A percentile compares a stretch with the other conserved stretches of the same genome.
Evolutionary conservation across 2,888 invertebrate genomes (phyloP).

Genomic region (Acanthosepion esculentum): DNA sequence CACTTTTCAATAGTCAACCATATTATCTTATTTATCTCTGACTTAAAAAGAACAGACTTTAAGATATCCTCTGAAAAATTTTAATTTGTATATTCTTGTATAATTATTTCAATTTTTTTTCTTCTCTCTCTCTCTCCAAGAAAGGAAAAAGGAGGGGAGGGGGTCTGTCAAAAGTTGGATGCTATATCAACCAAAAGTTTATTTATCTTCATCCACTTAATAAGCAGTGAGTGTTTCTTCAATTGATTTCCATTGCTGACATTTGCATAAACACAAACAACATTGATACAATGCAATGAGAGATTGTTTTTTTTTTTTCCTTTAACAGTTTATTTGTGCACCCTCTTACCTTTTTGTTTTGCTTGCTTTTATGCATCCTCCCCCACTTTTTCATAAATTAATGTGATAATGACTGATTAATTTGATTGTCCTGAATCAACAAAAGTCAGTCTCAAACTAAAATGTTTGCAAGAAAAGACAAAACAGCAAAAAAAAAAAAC

Average conservation of each 20-base stretch:
- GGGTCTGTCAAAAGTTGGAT: not conserved
- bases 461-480: not conserved
- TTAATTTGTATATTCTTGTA: constrained; percentile 33
- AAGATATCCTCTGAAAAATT: not conserved
- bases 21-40: not conserved
- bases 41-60: not conserved
- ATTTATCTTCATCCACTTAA: not conserved
- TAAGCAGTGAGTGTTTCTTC: not conserved
- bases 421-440: not conserved
- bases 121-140: not conserved
- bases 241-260: not conserved
- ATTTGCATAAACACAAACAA: not conserved
- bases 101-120: not conserved
- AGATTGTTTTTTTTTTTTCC: not conserved
- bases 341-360: not conserved
- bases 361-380: not conserved
- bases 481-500: not conserved
- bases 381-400: not conserved
- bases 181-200: not conserved
- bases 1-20: constrained; percentile 9
- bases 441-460: not conserved
- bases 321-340: not conserved
- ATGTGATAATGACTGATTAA: constrained; percentile 33
- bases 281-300: not conserved
- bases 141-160: not conserved